These are phyloP conservation scores for Tragopan temminckii DNA, from an alignment of 2,797 vertebrate species.

Conservation along the genomic window DNA sequence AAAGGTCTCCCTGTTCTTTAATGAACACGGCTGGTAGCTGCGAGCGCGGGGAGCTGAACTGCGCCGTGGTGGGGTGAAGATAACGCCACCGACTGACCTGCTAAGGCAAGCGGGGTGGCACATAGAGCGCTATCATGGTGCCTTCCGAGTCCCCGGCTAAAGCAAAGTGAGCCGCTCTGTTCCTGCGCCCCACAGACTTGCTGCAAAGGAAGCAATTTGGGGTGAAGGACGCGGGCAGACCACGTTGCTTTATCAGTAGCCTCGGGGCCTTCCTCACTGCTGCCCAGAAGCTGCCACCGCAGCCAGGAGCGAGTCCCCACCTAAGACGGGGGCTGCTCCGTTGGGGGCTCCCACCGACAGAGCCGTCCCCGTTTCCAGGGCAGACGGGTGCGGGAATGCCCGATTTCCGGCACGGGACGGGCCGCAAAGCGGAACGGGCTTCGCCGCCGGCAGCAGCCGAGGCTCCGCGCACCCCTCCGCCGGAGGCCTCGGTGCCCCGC, in stretches of 20 bases:
- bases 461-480: fast-evolving
- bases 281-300: not conserved
- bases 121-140: fast-evolving
- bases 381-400: no score
- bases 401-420: not conserved
- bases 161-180: fast-evolving
- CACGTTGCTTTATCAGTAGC: fast-evolving
- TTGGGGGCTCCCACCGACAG: not conserved
- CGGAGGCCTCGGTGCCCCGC: no score
- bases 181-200: fast-evolving
- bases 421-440: not conserved
- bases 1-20: not conserved
- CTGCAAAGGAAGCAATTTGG: not conserved
- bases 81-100: fast-evolving
- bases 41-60: not conserved
- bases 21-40: fast-evolving
- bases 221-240: fast-evolving
- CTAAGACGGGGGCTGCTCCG: no score
- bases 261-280: fast-evolving
- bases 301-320: not conserved
- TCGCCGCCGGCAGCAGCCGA: not conserved
- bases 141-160: no score
- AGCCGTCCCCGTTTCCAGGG: not conserved
- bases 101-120: not conserved
- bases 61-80: not conserved